Evolutionary conservation across 2,888 invertebrate genomes (phyloP).

Genomic region (Nebria brevicollis): DNA sequence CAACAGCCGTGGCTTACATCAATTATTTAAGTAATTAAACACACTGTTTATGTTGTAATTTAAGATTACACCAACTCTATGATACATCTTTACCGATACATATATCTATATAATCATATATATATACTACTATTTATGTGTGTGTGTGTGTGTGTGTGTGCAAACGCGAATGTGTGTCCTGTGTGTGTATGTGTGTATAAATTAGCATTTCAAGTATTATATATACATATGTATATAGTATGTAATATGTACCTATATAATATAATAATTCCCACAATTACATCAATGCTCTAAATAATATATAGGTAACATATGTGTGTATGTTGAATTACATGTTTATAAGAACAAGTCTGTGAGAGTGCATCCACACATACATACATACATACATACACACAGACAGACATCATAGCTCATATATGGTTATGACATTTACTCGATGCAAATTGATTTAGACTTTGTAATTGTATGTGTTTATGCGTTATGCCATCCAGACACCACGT

Average conservation of each 20-base stretch:
- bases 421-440: constrained; percentile 9
- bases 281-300: neutral
- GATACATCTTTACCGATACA: neutral
- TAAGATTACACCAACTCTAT: constrained; percentile 22
- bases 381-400: constrained; percentile 2
- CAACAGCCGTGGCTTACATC: constrained; percentile 38
- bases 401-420: neutral
- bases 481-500: too few relatives aligned
- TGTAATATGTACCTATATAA: neutral
- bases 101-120: constrained; percentile 5
- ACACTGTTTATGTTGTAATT: constrained; percentile 45
- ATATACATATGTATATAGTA: neutral
- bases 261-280: neutral
- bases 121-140: neutral
- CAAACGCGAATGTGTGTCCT: neutral
- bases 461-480: neutral
- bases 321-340: neutral
- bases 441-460: constrained; percentile 9
- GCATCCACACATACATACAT: neutral
- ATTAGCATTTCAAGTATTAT: neutral
- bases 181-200: neutral
- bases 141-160: neutral
- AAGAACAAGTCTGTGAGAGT: neutral
- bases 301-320: neutral
- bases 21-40: constrained; percentile 46